A percentile compares a stretch with the other conserved stretches of the same genome.
Evolutionary conservation across 2,113 vertebrate genomes (phyloP).

Genomic region (Alces alces): DNA sequence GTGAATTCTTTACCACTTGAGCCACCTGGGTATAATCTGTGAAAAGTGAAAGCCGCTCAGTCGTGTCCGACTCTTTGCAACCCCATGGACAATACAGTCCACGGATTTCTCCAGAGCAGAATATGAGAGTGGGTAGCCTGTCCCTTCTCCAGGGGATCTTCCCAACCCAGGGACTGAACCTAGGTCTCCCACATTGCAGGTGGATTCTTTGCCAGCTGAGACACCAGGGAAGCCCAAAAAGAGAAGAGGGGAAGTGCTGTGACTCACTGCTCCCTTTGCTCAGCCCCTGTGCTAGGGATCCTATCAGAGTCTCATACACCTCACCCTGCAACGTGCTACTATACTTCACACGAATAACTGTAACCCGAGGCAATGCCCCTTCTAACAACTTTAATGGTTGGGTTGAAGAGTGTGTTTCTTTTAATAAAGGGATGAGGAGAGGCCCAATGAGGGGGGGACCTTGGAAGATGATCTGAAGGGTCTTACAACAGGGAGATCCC

Average conservation of each 20-base stretch:
- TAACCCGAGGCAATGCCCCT: not conserved
- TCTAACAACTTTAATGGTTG: no score
- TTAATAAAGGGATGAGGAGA: not conserved
- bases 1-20: not conserved
- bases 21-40: not conserved
- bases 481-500: not conserved
- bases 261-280: not conserved
- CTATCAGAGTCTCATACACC: not conserved
- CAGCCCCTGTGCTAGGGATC: rapidly evolving
- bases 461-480: not conserved
- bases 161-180: not conserved
- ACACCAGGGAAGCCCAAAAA: not conserved
- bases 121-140: not conserved
- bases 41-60: not conserved
- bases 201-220: not conserved
- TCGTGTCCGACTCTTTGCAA: not conserved
- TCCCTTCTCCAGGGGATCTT: not conserved
- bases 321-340: rapidly evolving
- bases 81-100: not conserved
- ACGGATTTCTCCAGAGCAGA: not conserved
- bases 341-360: not conserved
- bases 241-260: not conserved
- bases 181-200: not conserved
- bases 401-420: not conserved
- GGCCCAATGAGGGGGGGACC: rapidly evolving